A percentile compares a stretch with the other conserved stretches of the same genome.
These are phyloP conservation scores for Drosophila ironensis DNA, from an alignment of 1,140 invertebrate species.

Conservation along the genomic window DNA sequence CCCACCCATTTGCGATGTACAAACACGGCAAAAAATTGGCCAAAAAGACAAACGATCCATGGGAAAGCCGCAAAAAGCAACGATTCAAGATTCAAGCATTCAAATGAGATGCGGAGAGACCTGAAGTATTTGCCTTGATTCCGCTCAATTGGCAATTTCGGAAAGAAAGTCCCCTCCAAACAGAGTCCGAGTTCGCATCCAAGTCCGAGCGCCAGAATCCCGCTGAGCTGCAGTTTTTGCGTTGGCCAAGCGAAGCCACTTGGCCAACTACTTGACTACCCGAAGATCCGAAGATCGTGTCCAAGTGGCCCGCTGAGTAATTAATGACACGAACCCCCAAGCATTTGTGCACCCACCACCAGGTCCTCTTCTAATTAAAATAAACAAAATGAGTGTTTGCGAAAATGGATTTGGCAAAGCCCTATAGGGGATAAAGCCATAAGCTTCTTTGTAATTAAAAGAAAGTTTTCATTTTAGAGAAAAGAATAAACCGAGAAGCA, in stretches of 20 bases:
- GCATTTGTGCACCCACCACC: slow-evolving; percentile 9
- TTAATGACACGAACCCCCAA: slow-evolving; percentile 32
- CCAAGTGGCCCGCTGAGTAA: slow-evolving; percentile 42
- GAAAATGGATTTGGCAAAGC: slow-evolving; percentile 11
- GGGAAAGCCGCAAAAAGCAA: slow-evolving; percentile 39
- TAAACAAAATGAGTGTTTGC: slow-evolving; percentile 39
- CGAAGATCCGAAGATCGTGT: slow-evolving; percentile 39
- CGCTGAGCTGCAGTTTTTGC: slow-evolving; percentile 25
- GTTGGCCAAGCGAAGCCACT: slow-evolving; percentile 11
- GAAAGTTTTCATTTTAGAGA: slow-evolving; percentile 24
- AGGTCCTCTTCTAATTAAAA: slow-evolving; percentile 40
- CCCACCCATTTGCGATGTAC: neutral
- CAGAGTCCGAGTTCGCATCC: too few relatives aligned
- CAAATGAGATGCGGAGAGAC: slow-evolving; percentile 46
- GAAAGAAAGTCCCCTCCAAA: slow-evolving; percentile 43
- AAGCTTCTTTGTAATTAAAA: slow-evolving; percentile 26
- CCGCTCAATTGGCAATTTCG: slow-evolving; percentile 43
- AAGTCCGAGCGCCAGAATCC: slow-evolving; percentile 33
- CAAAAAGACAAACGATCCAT: slow-evolving; percentile 49
- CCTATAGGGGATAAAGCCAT: slow-evolving; percentile 6
- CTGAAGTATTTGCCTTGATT: slow-evolving; percentile 48
- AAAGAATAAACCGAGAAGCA: too few relatives aligned
- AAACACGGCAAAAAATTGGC: slow-evolving; percentile 14
- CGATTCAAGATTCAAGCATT: slow-evolving; percentile 42
- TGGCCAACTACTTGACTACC: slow-evolving; percentile 37